These are phyloP conservation scores for Petrosia ficiformis DNA, from an alignment of 37 sponge, comb jelly and placozoan genomes.

Conservation along the genomic window DNA sequence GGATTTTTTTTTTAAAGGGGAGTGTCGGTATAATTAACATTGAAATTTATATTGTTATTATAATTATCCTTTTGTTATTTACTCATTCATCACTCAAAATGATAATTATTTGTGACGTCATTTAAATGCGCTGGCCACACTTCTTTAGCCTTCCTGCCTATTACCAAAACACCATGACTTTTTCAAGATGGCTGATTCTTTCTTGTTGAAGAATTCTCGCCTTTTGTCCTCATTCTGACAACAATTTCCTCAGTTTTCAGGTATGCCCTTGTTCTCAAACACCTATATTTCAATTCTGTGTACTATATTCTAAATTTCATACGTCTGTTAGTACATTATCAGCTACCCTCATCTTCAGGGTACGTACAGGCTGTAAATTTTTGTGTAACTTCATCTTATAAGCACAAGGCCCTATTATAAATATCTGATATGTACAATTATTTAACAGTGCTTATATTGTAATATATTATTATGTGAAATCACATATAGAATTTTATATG, in stretches of 20 bases:
- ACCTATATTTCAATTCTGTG: not conserved
- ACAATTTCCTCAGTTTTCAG: not conserved
- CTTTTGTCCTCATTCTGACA: not conserved
- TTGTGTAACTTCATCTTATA: too few relatives aligned
- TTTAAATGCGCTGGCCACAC: slow-evolving; percentile 54
- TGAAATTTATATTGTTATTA: not conserved
- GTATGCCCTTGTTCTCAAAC: not conserved
- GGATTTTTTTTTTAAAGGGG: too few relatives aligned
- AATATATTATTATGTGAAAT: too few relatives aligned
- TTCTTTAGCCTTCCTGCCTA: slow-evolving; percentile 64
- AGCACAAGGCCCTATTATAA: too few relatives aligned
- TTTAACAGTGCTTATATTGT: too few relatives aligned
- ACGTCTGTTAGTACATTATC: too few relatives aligned
- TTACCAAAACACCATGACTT: slow-evolving; percentile 31
- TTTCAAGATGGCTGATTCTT: slow-evolving; percentile 66
- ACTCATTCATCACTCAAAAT: slow-evolving; percentile 58
- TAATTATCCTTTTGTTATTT: slow-evolving; percentile 41
- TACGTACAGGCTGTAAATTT: too few relatives aligned
- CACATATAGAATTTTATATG: too few relatives aligned
- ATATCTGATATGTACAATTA: too few relatives aligned
- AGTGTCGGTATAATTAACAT: too few relatives aligned
- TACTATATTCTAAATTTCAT: slow-evolving; percentile 2
- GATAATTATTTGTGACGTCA: slow-evolving; percentile 79
- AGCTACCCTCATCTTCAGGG: too few relatives aligned
- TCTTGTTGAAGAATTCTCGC: not conserved